These are phyloP conservation scores for Herpailurus yagouaroundi DNA, from an alignment of 2,113 vertebrate genomes.

Conservation along the genomic window DNA sequence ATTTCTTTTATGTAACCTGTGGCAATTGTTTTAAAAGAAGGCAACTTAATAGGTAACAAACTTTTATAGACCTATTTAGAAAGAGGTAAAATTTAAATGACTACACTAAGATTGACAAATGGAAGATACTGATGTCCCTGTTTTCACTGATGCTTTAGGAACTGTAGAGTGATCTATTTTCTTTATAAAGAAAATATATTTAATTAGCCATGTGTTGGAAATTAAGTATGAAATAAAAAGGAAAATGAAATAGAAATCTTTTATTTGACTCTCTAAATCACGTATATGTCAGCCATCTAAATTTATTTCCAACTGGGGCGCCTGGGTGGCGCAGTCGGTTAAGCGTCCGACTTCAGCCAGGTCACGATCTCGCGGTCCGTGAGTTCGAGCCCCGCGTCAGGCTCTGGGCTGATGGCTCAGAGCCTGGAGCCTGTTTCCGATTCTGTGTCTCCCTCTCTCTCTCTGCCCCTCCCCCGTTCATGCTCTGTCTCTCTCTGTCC, in stretches of 20 bases:
- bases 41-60: background rate
- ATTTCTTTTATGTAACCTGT: background rate
- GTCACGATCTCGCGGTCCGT: too few species aligned
- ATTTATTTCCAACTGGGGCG: background rate
- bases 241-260: background rate
- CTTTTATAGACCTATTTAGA: conserved; percentile 19
- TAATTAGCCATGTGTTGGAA: background rate
- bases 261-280: background rate
- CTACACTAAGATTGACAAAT: background rate
- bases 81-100: conserved; percentile 32
- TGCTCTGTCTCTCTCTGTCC: too few species aligned
- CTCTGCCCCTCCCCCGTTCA: too few species aligned
- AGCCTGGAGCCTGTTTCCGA: too few species aligned
- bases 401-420: too few species aligned
- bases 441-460: too few species aligned
- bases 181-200: background rate
- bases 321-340: too few species aligned
- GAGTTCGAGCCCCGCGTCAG: too few species aligned
- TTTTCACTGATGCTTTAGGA: background rate
- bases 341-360: too few species aligned
- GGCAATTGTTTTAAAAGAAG: background rate
- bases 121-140: background rate
- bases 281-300: background rate
- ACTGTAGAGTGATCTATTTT: background rate
- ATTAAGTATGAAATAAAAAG: background rate